Evolutionary conservation across 2,113 vertebrate genomes (phyloP).

Genomic region (Pica pica): DNA sequence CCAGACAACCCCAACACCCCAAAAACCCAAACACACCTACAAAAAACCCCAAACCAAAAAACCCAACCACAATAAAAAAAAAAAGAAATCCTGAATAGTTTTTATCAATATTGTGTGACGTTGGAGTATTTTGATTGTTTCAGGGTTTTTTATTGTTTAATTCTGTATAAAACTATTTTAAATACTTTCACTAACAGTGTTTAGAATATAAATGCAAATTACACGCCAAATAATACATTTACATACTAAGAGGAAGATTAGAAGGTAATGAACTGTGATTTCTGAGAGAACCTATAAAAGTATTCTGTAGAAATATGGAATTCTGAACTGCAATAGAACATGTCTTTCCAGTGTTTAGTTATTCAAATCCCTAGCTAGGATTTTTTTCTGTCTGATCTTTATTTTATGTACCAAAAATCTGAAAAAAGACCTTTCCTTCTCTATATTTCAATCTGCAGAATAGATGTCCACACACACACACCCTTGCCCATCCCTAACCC

Average conservation of each 20-base stretch:
- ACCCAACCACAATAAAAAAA: background rate
- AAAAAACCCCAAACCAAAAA: background rate
- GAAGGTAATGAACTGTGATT: background rate
- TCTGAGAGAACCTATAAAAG: background rate
- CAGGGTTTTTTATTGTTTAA: accelerated
- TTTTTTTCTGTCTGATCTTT: background rate
- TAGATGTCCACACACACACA: background rate
- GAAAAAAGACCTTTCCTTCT: background rate
- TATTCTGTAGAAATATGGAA: background rate
- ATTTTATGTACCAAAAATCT: background rate
- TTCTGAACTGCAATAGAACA: background rate
- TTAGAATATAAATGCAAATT: background rate
- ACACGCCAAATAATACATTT: background rate
- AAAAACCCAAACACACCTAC: background rate
- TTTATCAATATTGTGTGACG: background rate
- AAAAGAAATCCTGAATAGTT: background rate
- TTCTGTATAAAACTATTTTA: background rate
- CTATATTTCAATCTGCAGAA: background rate
- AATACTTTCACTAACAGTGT: background rate
- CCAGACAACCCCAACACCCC: background rate
- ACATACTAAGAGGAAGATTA: background rate
- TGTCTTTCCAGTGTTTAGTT: background rate
- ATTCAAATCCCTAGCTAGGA: background rate
- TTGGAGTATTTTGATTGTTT: background rate
- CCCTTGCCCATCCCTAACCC: no score